A percentile compares a stretch with the other conserved stretches of the same genome.
Conservation (phyloP, 2,888 invertebrate species). For the Ypsolopha sequella region DNA sequence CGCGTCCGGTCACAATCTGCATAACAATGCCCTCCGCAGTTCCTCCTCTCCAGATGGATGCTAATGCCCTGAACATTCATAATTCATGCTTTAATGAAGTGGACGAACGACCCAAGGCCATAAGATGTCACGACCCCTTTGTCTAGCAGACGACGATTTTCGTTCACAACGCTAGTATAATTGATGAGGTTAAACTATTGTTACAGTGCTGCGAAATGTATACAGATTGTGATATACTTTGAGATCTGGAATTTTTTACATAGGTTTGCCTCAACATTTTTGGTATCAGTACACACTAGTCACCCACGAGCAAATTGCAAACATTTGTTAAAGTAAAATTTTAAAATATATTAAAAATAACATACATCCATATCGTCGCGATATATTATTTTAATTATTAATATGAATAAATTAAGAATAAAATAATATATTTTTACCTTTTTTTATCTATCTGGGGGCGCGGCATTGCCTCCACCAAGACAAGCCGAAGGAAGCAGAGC, state of each 20-base stretch:
- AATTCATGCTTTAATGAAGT: conserved; percentile 64
- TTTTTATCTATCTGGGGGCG: too few relatives aligned
- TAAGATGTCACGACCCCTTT: conserved; percentile 26
- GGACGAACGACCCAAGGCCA: conserved; percentile 21
- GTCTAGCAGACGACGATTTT: conserved; percentile 10
- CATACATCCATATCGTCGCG: too few relatives aligned
- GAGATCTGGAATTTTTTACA: too few relatives aligned
- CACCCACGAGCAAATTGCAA: too few relatives aligned
- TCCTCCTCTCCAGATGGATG: conserved; percentile 54
- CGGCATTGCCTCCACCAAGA: too few relatives aligned
- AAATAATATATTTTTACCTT: too few relatives aligned
- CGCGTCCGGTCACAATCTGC: conserved; percentile 63
- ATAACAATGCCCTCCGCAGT: conserved; percentile 59
- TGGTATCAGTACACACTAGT: conserved; percentile 4
- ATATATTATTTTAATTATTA: too few relatives aligned
- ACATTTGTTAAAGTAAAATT: too few relatives aligned
- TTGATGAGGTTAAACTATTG: not conserved
- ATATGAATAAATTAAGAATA: too few relatives aligned
- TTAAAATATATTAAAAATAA: too few relatives aligned
- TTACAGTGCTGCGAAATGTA: not conserved
- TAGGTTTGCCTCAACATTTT: conserved; percentile 11
- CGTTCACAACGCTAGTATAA: not conserved
- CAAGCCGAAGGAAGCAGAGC: too few relatives aligned
- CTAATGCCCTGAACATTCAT: conserved; percentile 58
- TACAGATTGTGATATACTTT: not conserved